phyloP scores from a whole-genome alignment of 1,140 invertebrate genomes.

The Tachypleus tridentatus region DNA sequence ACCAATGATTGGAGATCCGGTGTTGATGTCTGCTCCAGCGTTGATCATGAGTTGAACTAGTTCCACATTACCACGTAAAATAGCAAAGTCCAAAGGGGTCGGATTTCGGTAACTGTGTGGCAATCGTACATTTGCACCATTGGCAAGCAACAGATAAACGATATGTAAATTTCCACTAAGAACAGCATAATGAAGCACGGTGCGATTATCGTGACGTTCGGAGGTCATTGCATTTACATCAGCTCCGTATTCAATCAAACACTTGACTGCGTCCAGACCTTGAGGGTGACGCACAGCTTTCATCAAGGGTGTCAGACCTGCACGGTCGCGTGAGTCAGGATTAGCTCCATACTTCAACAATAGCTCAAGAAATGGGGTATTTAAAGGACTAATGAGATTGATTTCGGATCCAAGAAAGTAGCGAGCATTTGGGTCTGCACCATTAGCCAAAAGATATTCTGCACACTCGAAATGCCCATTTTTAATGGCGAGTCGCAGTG shows the following conservation, averaged over 20 bases:
- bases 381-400: slow-evolving; percentile 61
- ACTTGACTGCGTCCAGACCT: slow-evolving; percentile 59
- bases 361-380: slow-evolving; percentile 65
- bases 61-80: slow-evolving; percentile 58
- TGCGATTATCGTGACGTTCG: slow-evolving; percentile 63
- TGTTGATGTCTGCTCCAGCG: slow-evolving; percentile 63
- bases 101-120: slow-evolving; percentile 57
- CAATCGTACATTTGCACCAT: slow-evolving; percentile 56
- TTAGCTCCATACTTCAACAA: slow-evolving; percentile 70
- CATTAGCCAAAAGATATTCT: slow-evolving; percentile 51
- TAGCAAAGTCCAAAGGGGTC: slow-evolving; percentile 67
- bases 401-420: slow-evolving; percentile 86
- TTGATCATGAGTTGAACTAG: slow-evolving; percentile 44
- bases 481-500: slow-evolving; percentile 63
- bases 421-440: slow-evolving; percentile 45
- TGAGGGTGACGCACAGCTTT: slow-evolving; percentile 63
- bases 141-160: slow-evolving; percentile 65
- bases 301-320: slow-evolving; percentile 76
- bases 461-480: slow-evolving; percentile 69
- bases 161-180: slow-evolving; percentile 61
- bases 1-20: slow-evolving; percentile 66
- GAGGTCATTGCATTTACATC: slow-evolving; percentile 63
- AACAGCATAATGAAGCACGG: slow-evolving; percentile 77
- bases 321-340: slow-evolving; percentile 68
- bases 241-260: slow-evolving; percentile 63